Conservation (phyloP, 2,797 vertebrate species). For the Streptopelia turtur region DNA sequence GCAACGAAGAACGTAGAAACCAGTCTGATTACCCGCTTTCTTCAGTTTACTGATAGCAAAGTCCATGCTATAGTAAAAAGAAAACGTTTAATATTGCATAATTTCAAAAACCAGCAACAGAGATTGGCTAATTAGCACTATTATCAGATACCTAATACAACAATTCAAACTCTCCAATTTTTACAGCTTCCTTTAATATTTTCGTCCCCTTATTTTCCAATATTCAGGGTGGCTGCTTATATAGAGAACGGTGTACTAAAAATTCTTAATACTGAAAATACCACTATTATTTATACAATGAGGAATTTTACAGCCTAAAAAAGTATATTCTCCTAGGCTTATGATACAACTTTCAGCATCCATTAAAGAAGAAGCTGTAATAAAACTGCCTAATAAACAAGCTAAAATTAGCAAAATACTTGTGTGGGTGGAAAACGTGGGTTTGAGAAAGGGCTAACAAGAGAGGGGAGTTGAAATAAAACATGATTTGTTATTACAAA, state of each 20-base stretch:
- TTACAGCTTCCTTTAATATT: neutral
- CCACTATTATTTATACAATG: neutral
- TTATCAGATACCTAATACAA: neutral
- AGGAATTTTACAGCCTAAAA: neutral
- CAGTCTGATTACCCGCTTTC: slow-evolving; percentile 88
- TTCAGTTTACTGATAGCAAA: slow-evolving; percentile 91
- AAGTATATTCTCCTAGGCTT: neutral
- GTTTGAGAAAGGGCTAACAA: neutral
- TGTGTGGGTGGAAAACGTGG: neutral
- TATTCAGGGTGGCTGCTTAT: neutral
- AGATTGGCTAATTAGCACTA: neutral
- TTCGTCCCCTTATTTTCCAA: neutral
- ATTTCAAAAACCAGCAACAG: neutral
- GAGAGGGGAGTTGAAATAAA: neutral
- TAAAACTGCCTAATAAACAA: neutral
- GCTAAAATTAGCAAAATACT: neutral
- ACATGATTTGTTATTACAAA: neutral
- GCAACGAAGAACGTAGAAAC: slow-evolving; percentile 92
- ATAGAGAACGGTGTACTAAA: neutral
- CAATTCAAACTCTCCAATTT: neutral
- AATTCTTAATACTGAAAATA: neutral
- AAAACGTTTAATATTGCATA: neutral
- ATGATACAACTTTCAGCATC: neutral
- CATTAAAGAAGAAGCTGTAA: neutral
- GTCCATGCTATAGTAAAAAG: slow-evolving; percentile 87